Percentiles rank a stretch among this genome's conserved stretches.
Evolutionary conservation across 2,888 invertebrate genomes (phyloP).

Genomic region (Trichopria drosophilae): DNA sequence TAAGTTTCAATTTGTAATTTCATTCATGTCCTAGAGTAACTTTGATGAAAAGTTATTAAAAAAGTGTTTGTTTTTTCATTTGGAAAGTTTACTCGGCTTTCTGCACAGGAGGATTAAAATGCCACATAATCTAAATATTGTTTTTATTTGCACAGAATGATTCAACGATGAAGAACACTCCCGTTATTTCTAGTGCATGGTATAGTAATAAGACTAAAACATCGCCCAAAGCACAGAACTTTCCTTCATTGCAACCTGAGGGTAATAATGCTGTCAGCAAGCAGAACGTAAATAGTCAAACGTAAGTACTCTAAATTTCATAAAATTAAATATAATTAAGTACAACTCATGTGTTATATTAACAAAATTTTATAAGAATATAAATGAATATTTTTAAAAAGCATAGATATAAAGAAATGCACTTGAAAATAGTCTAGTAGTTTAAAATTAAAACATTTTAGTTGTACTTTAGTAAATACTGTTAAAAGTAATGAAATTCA

Average conservation of each 20-base stretch:
- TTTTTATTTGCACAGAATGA: constrained; percentile 39
- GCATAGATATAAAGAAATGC: no score
- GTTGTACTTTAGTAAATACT: no score
- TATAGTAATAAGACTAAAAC: constrained; percentile 55
- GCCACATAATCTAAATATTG: neutral
- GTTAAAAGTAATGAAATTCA: no score
- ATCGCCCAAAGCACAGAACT: constrained; percentile 49
- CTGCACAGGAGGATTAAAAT: neutral
- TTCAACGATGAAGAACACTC: constrained; percentile 41
- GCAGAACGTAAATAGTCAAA: constrained; percentile 36
- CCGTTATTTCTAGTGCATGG: constrained; percentile 56
- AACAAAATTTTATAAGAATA: neutral
- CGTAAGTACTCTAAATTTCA: constrained; percentile 38
- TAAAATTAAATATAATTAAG: constrained; percentile 3
- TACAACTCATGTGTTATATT: constrained; percentile 2
- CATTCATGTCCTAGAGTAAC: no score
- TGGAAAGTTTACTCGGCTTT: neutral
- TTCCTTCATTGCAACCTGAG: constrained; percentile 53
- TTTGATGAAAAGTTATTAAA: no score
- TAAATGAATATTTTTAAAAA: neutral
- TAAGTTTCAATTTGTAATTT: no score
- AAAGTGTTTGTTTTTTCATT: neutral
- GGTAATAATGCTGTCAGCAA: constrained; percentile 45
- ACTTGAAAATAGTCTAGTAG: no score
- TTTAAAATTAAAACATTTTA: no score